phyloP scores from a whole-genome alignment of 2,888 invertebrate genomes.

The Polydesmus complanatus region DNA sequence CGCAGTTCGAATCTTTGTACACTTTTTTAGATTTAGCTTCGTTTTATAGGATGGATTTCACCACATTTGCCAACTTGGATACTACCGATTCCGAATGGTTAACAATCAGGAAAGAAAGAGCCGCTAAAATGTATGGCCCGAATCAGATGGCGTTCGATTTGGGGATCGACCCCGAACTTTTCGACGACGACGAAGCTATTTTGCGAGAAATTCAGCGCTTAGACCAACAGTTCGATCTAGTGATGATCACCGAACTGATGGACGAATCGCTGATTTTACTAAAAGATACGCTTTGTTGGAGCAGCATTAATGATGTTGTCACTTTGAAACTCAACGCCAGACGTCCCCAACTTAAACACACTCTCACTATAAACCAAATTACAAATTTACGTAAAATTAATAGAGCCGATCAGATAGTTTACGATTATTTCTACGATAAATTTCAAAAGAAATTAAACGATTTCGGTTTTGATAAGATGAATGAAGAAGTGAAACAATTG shows the following conservation, averaged over 20 bases:
- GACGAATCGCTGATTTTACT: conserved; percentile 30
- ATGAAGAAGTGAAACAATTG: conserved; percentile 18
- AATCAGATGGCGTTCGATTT: conserved; percentile 17
- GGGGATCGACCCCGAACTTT: conserved; percentile 2
- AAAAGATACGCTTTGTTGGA: conserved; percentile 30
- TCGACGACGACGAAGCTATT: not conserved
- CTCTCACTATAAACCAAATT: not conserved
- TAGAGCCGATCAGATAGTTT: conserved; percentile 27
- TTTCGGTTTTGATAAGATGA: conserved; percentile 19
- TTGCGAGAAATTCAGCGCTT: not conserved
- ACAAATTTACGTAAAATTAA: conserved; percentile 13
- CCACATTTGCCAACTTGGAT: not conserved
- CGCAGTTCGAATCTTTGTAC: conserved; percentile 17
- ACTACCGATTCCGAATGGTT: no score
- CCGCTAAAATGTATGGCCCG: conserved; percentile 8
- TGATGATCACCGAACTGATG: conserved; percentile 31
- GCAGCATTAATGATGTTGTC: conserved; percentile 27
- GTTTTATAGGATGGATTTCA: not conserved
- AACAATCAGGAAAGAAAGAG: not conserved
- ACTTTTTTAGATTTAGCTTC: not conserved
- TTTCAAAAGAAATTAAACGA: conserved; percentile 12
- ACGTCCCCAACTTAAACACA: not conserved
- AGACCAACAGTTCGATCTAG: conserved; percentile 25
- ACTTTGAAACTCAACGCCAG: conserved; percentile 21
- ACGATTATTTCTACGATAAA: conserved; percentile 23